A percentile compares a stretch with the other conserved stretches of the same genome.
phyloP scores from a whole-genome alignment of 2,113 vertebrate species.

The Cynocephalus volans region DNA sequence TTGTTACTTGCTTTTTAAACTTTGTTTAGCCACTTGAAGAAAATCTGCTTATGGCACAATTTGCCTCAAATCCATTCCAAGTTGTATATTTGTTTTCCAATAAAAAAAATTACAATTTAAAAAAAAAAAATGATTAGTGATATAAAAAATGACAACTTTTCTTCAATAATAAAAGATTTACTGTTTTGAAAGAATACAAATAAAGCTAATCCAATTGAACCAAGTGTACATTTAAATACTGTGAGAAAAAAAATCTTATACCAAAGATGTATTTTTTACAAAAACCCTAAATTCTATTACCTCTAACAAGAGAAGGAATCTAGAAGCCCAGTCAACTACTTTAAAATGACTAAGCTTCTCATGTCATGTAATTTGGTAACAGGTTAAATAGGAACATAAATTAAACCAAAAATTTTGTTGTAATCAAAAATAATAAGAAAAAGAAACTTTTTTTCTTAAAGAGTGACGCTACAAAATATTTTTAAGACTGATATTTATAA shows the following conservation, averaged over 20 bases:
- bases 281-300: not conserved
- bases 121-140: slow-evolving; percentile 33
- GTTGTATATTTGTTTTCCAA: no score
- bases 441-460: not conserved
- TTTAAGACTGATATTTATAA: slow-evolving; percentile 21
- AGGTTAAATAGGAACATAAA: not conserved
- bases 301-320: not conserved
- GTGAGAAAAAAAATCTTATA: not conserved
- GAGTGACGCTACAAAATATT: not conserved
- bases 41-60: no score
- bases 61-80: no score
- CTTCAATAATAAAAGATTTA: slow-evolving; percentile 43
- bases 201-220: not conserved
- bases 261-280: not conserved
- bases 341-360: not conserved
- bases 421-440: slow-evolving; percentile 5
- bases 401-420: slow-evolving; percentile 34
- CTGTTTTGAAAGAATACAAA: slow-evolving; percentile 57
- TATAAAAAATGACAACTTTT: not conserved
- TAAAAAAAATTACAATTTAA: no score
- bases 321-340: not conserved
- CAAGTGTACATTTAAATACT: not conserved
- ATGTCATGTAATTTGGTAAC: not conserved
- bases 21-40: no score
- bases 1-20: no score